These are phyloP conservation scores for Endotricha flammealis DNA, from an alignment of 2,888 invertebrate genomes.

Conservation along the genomic window DNA sequence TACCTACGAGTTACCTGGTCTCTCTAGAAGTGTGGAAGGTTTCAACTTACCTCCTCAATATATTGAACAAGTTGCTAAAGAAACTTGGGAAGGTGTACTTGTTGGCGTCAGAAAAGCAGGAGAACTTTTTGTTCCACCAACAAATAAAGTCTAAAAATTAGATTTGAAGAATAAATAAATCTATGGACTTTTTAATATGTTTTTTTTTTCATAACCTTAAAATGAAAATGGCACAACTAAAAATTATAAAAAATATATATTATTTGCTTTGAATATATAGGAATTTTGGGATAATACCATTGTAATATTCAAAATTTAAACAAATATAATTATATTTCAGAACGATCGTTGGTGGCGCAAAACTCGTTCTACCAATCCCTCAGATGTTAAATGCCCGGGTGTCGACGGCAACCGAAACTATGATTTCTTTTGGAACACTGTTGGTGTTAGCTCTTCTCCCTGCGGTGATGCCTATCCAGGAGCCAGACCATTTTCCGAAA, in stretches of 20 bases:
- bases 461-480: conserved; percentile 82
- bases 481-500: conserved; percentile 79
- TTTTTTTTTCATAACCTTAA: too few species aligned
- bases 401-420: conserved; percentile 88
- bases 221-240: too few species aligned
- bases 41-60: conserved; percentile 67
- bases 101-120: conserved; percentile 45
- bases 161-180: too few species aligned
- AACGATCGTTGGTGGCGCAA: conserved; percentile 82
- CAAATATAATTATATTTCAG: conserved; percentile 59
- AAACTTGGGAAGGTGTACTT: conserved; percentile 74
- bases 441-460: conserved; percentile 70
- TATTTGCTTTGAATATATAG: too few species aligned
- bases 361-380: conserved; percentile 73
- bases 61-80: conserved; percentile 68
- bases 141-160: neutral
- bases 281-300: too few species aligned
- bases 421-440: conserved; percentile 82
- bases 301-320: too few species aligned
- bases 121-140: conserved; percentile 18
- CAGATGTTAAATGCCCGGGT: conserved; percentile 75
- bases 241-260: too few species aligned
- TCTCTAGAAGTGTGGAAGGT: neutral
- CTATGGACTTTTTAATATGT: too few species aligned
- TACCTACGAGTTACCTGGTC: conserved; percentile 25